Conservation (phyloP, 2,113 vertebrate species). For the Charina bottae region DNA sequence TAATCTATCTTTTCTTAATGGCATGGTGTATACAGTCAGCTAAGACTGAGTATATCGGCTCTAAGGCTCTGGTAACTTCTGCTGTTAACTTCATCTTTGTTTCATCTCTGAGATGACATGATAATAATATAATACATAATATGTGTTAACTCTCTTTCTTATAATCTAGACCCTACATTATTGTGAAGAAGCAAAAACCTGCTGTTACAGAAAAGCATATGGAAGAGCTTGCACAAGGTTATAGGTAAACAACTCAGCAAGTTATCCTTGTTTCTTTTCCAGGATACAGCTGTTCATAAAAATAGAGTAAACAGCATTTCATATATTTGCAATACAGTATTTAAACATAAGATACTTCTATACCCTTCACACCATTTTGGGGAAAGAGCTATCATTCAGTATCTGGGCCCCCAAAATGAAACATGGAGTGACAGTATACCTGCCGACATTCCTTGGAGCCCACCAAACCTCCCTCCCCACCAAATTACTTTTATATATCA, state of each 20-base stretch:
- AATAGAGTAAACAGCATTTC: neutral
- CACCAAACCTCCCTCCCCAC: neutral
- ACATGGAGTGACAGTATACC: neutral
- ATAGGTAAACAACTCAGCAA: constrained; percentile 79
- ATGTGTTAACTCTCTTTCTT: neutral
- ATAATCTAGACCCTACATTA: constrained; percentile 89
- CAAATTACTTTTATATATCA: neutral
- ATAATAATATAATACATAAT: neutral
- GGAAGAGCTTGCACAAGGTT: constrained; percentile 95
- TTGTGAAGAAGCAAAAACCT: constrained; percentile 93
- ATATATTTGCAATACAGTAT: neutral
- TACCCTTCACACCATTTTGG: neutral
- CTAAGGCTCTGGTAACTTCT: neutral
- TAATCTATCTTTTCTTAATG: neutral
- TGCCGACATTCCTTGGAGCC: neutral
- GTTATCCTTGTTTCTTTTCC: neutral
- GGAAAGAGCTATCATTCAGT: neutral
- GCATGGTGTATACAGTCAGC: neutral
- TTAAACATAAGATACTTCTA: neutral
- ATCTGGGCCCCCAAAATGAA: neutral
- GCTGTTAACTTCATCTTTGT: neutral
- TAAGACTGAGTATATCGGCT: neutral
- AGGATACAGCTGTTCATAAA: neutral
- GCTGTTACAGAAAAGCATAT: constrained; percentile 95
- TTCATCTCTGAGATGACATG: neutral